phyloP scores from a whole-genome alignment of 2,797 vertebrate species.

The Ctenopoma multispine region DNA sequence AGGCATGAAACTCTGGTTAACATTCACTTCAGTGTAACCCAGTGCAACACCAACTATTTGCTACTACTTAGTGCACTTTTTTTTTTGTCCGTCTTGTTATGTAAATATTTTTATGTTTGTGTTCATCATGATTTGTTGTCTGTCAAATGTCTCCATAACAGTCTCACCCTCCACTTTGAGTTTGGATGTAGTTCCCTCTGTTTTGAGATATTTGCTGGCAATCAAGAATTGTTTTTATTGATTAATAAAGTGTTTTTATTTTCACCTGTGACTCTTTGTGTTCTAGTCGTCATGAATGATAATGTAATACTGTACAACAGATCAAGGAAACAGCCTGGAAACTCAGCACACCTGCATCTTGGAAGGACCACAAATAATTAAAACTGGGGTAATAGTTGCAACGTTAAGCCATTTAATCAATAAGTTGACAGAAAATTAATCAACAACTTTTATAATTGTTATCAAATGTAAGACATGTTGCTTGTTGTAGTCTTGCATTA shows the following conservation, averaged over 20 bases:
- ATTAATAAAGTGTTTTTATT: slow-evolving; percentile 90
- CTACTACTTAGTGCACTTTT: slow-evolving; percentile 86
- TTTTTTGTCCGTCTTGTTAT: slow-evolving; percentile 82
- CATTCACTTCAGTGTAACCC: slow-evolving; percentile 80
- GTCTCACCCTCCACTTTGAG: slow-evolving; percentile 80
- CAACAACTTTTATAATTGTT: not conserved
- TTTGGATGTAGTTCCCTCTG: slow-evolving; percentile 82
- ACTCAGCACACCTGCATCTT: no score
- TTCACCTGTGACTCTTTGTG: slow-evolving; percentile 80
- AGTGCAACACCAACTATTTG: slow-evolving; percentile 75
- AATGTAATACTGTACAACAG: not conserved
- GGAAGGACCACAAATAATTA: not conserved
- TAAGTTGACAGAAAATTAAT: not conserved
- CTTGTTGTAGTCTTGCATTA: not conserved
- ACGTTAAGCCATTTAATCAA: no score
- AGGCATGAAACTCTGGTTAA: slow-evolving; percentile 81
- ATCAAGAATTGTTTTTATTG: slow-evolving; percentile 89
- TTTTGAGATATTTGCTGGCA: slow-evolving; percentile 88
- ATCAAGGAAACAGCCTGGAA: no score
- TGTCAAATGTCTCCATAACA: slow-evolving; percentile 75
- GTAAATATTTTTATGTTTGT: slow-evolving; percentile 87
- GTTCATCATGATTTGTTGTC: slow-evolving; percentile 71
- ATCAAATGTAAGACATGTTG: not conserved
- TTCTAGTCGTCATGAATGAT: slow-evolving; percentile 57
- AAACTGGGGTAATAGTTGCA: not conserved